Evolutionary conservation across 2,888 invertebrate genomes (phyloP), one percentile per base, ranked within the genome.

Genomic region (Galeopsomyia nigrocyanea): DNA sequence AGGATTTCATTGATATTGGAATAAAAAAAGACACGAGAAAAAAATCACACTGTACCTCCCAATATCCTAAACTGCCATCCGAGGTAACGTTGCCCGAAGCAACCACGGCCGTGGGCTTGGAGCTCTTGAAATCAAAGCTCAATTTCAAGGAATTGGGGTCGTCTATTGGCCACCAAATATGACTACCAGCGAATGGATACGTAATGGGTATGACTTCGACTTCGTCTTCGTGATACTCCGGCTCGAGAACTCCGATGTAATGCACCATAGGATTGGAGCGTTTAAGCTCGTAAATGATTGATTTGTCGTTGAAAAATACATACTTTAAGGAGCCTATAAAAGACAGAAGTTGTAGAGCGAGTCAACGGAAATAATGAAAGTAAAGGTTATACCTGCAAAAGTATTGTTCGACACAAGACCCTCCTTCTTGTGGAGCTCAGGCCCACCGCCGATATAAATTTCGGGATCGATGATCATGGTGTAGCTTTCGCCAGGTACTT

Each of bases 231-330:
- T 92, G 91, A 81, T 94, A 95, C 83, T 95, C 94, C 3, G 95
- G 94, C 80, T 93, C 92, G 76, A 96, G 87, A 9, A 94, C 91
- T 51, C 94, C 91, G 78, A 93, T 93, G 82, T 93, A 93, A 83
- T 94, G 93, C 14, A 94, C 94, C 88, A 95, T 95, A 26, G 95
- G 95, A 86, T 95, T 95, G 77, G 92, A 92, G 79, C 92, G 92
- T 79, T 94, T 92, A 75, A 97, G 87, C 82, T 96, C 95, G 84
- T 96, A 96, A 75, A 98, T 88, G 77, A 98, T 95, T 0, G 96
- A 95, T 46, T 96, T 92, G 82, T 96, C 96, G 85, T 97, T 97
- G 87, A 95, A 96, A 85, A 95, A 97, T 60, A 97, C 95, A 84
- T 96, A 96, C 83, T 96, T 95, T 50, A 98, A 86, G 79, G 95